Base-by-base conservation (phyloP, 2,888 invertebrate species). In the Apamea crenata region DNA sequence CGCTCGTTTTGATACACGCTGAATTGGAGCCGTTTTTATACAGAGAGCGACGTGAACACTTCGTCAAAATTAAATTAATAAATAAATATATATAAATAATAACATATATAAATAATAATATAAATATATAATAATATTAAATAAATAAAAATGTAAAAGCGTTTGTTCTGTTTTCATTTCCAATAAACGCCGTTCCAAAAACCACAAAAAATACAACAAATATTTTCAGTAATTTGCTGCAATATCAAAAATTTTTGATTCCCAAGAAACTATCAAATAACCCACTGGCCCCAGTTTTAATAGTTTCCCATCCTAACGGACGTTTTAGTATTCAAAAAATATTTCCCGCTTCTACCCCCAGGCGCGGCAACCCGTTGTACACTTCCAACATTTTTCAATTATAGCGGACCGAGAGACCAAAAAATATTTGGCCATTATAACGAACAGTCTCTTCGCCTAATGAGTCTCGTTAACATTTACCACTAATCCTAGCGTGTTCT, bases 391-490 rank as follows among this genome's bases (percentile, higher is more conserved):
- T 88, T 87, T 89, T 88, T 84, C 85, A 89, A 89, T 84, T 89
- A 86, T 65, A 70, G 59, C 72, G 44, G 73, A 65, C 82, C 59
- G 74, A 84, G 80, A 66, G 81, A 79, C 80, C 56, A 85, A 87
- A 89, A 85, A 89, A 78, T 81, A 77, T 87, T 87, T 73, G 61
- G 71, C 74, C 76, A 83, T 83, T 86, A 78, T 76, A 83, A 82
- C 80, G 78, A 80, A 76, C 82, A 82, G 78, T 81, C 80, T 82
- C 85, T 86, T 74, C 69, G 81, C 77, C 91, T 93, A 93, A 93
- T 93, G 93, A 93, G 92, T 61, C 89, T 92, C 91, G 90, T 93
- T 92, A 91, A 89, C 90, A 87, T 85, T 87, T 79, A 88, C 89
- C 90, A 88, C 89, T 93, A 93, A 92, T 73, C 88, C 91, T 89